Evolutionary conservation across 2,888 invertebrate genomes (phyloP).

Genomic region (Muscina levida): DNA sequence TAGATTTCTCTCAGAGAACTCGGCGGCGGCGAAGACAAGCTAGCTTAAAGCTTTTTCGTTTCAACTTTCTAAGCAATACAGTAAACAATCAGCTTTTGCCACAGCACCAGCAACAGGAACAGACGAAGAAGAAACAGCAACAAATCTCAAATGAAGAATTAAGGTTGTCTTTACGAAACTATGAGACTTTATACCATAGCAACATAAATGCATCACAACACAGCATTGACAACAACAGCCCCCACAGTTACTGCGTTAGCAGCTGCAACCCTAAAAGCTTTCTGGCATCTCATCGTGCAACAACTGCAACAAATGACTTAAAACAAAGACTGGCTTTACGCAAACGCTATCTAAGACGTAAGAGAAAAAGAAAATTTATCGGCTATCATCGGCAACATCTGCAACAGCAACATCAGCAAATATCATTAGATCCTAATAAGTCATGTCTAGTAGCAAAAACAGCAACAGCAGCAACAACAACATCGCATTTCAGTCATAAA

Average conservation of each 20-base stretch:
- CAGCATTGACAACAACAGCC: background rate
- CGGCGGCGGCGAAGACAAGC: background rate
- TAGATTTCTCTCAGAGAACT: slow-evolving; percentile 11
- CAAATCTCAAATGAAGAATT: slow-evolving; percentile 48
- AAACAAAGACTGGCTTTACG: slow-evolving; percentile 65
- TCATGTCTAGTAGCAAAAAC: background rate
- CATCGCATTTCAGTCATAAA: slow-evolving; percentile 6
- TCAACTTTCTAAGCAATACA: slow-evolving; percentile 49
- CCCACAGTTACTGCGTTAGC: background rate
- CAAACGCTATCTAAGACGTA: slow-evolving; percentile 59
- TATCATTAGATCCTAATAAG: slow-evolving; percentile 1
- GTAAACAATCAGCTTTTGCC: slow-evolving; percentile 40
- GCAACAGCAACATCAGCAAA: background rate
- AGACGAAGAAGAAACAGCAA: background rate
- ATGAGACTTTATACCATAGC: slow-evolving; percentile 51
- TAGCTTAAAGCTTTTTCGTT: slow-evolving; percentile 51
- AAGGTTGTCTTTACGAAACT: slow-evolving; percentile 57
- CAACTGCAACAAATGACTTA: slow-evolving; percentile 45
- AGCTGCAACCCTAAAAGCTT: slow-evolving; percentile 18
- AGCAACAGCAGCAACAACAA: background rate
- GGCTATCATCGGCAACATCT: background rate
- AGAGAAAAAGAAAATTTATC: slow-evolving; percentile 62
- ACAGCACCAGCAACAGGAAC: slow-evolving; percentile 24
- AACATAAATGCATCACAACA: slow-evolving; percentile 37
- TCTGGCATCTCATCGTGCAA: background rate